A percentile compares a stretch with the other conserved stretches of the same genome.
These are phyloP conservation scores for Dendrolimus kikuchii DNA, from an alignment of 1,140 invertebrate species.

Conservation along the genomic window DNA sequence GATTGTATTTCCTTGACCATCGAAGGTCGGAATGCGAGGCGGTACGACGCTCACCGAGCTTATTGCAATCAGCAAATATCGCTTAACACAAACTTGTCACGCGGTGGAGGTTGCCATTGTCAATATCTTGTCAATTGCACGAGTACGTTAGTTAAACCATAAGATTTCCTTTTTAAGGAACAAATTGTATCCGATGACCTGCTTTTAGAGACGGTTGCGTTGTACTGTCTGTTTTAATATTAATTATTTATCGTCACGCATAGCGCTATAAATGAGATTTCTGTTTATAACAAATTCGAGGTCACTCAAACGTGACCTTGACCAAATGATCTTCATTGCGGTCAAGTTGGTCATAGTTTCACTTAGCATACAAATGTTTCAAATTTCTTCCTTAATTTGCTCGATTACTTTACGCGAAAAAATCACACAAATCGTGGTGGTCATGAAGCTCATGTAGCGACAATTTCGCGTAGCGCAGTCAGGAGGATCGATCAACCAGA, in stretches of 20 bases:
- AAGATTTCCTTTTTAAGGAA: too few relatives aligned
- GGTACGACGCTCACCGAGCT: constrained; percentile 35
- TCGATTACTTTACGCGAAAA: too few relatives aligned
- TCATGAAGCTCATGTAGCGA: too few relatives aligned
- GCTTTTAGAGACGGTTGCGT: background rate
- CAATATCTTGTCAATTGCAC: background rate
- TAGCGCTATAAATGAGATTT: constrained; percentile 18
- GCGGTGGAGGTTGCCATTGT: constrained; percentile 6
- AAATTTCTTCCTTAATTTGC: too few relatives aligned
- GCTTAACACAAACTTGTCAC: constrained; percentile 29
- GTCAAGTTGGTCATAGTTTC: constrained; percentile 29
- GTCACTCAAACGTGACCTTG: constrained; percentile 40
- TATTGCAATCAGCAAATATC: constrained; percentile 26
- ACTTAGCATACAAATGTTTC: too few relatives aligned
- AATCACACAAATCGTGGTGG: too few relatives aligned
- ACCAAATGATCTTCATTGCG: constrained; percentile 45
- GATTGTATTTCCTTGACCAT: constrained; percentile 59
- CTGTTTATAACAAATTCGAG: constrained; percentile 39
- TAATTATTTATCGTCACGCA: constrained; percentile 26
- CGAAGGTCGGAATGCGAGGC: constrained; percentile 48
- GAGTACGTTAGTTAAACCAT: too few relatives aligned
- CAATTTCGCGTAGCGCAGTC: too few relatives aligned
- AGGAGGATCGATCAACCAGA: background rate
- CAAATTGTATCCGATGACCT: background rate
- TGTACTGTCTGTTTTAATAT: constrained; percentile 8